Conservation (phyloP, 1,140 invertebrate genomes). For the Leptinotarsa texana region DNA sequence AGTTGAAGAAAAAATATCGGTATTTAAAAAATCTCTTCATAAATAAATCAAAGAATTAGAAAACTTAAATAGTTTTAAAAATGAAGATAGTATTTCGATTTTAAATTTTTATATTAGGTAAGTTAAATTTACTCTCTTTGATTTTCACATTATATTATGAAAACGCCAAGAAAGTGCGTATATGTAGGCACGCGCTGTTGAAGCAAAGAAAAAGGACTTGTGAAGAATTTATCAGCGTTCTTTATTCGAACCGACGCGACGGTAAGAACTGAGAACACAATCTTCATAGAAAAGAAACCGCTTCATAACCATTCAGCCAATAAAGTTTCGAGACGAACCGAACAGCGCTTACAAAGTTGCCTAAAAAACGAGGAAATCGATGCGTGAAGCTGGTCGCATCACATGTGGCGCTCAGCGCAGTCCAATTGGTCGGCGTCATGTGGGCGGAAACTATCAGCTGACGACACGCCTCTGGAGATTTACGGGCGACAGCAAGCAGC, state of each 20-base stretch:
- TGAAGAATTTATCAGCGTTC: too few species aligned
- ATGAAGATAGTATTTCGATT: too few species aligned
- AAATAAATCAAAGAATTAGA: too few species aligned
- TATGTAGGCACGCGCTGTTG: too few species aligned
- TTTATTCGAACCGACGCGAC: neutral
- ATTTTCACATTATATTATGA: too few species aligned
- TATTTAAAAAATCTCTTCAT: too few species aligned
- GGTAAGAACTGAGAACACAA: neutral
- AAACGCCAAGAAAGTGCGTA: too few species aligned
- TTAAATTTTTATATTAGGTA: too few species aligned
- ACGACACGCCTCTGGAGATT: constrained; percentile 23
- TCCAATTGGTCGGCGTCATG: constrained; percentile 4
- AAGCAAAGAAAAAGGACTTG: too few species aligned
- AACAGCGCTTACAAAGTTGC: neutral
- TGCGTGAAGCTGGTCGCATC: neutral
- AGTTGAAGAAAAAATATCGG: too few species aligned
- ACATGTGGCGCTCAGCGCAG: neutral
- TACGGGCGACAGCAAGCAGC: constrained; percentile 9
- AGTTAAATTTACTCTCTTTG: too few species aligned
- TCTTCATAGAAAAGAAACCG: neutral
- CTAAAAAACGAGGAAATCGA: constrained; percentile 8
- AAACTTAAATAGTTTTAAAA: too few species aligned
- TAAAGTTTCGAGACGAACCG: neutral
- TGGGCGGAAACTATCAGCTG: constrained; percentile 12
- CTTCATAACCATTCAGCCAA: neutral